Evolutionary conservation across 1,140 invertebrate species (phyloP), one percentile per base, ranked within the genome.

Genomic region (Drosophila serrata): DNA sequence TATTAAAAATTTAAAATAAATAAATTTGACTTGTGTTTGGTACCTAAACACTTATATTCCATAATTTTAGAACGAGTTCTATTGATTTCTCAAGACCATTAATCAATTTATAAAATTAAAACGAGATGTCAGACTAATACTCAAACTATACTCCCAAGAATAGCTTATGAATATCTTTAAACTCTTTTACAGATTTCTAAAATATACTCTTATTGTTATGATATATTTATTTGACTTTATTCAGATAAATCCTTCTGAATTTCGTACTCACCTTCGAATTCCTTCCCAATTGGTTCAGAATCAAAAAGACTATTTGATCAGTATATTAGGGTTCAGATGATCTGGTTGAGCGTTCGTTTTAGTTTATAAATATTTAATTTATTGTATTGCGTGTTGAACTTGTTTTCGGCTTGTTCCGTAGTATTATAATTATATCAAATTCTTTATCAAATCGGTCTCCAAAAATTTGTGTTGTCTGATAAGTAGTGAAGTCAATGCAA

Each of bases 331-430:
- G 69, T 73, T 70, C 65, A 70, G 63, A 76, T 87, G 58, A 73
- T 65, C 80, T 88, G 80, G 61, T 37, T 72, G 77, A 81, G 12
- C 51, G 51, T 68, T 78, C 82, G 49, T 80, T 61, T 61, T 42
- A 39, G 68, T 48, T 55, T 40, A 84, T 46, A 90, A 78, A 77
- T 88, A 78, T 80, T 84, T 69, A 81, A 74, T 74, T 80, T 88
- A 74, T 60, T 73, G 62, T 67, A 68, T 69, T 63, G 55, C 60
- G 58, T 39, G 48, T 76, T 75, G 33, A 58, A 59, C 51, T 70
- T 39, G 40, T 40, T 62, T 12, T 42, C 51, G 31, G 61, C 19
- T 67, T 67, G 19, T 35, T 40, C 49, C 33, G 53, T 43, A 42
- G 53, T 77, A 63, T 55, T 45, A 60, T 40, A 37, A 59, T 48